Conservation (phyloP, 1,140 invertebrate species). For the Heliconius himera region DNA sequence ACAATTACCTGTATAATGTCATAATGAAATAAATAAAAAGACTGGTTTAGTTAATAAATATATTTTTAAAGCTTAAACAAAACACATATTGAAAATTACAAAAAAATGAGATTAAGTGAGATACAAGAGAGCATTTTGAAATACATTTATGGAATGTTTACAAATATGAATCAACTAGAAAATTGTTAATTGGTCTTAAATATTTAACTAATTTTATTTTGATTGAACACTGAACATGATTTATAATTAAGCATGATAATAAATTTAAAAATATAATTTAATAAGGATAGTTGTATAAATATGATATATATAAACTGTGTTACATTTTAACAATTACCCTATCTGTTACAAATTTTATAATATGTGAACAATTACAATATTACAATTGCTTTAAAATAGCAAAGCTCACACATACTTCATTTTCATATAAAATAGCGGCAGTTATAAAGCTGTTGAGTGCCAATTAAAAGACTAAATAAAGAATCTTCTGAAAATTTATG, state of each 20-base stretch:
- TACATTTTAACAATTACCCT: slow-evolving; percentile 31
- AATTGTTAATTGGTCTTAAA: slow-evolving; percentile 23
- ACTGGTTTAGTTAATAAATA: slow-evolving; percentile 33
- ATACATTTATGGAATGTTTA: slow-evolving; percentile 20
- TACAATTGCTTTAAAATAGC: slow-evolving; percentile 40
- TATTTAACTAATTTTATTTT: slow-evolving; percentile 10
- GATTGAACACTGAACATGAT: not conserved
- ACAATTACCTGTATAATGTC: too few relatives aligned
- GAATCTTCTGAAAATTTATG: too few relatives aligned
- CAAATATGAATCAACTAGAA: slow-evolving; percentile 15
- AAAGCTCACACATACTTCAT: slow-evolving; percentile 28
- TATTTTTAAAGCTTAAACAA: slow-evolving; percentile 41
- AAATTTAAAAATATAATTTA: not conserved
- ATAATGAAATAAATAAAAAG: slow-evolving; percentile 22
- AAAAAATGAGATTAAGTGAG: slow-evolving; percentile 9
- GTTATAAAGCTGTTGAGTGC: slow-evolving; percentile 25
- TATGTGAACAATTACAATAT: slow-evolving; percentile 19
- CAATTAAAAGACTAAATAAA: not conserved
- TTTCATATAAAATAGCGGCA: slow-evolving; percentile 16
- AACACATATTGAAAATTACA: slow-evolving; percentile 13
- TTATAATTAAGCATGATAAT: slow-evolving; percentile 21
- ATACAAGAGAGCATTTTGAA: slow-evolving; percentile 20
- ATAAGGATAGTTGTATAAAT: slow-evolving; percentile 25
- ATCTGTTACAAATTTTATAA: slow-evolving; percentile 25
- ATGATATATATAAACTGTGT: slow-evolving; percentile 13